A percentile compares a stretch with the other conserved stretches of the same genome.
Conservation (phyloP, 2,888 invertebrate genomes). For the Cerceris rybyensis region DNA sequence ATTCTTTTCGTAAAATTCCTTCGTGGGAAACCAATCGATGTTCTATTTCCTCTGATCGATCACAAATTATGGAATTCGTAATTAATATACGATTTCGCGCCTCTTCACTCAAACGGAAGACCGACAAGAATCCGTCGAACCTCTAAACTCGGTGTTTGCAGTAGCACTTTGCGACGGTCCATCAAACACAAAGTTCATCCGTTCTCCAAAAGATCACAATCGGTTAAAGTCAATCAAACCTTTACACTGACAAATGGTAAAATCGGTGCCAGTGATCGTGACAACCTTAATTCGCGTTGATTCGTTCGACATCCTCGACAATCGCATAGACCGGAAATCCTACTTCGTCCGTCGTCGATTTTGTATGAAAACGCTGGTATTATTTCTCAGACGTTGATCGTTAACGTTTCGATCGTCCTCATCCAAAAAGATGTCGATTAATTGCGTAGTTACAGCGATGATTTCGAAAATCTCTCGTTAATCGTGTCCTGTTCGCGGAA, state of each 20-base stretch:
- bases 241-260: too few relatives aligned
- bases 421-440: background rate
- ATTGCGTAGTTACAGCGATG: background rate
- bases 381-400: conserved; percentile 4
- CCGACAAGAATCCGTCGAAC: background rate
- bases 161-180: background rate
- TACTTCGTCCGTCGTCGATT: conserved; percentile 26
- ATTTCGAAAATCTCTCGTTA: background rate
- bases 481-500: too few relatives aligned
- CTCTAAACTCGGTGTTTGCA: background rate
- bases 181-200: background rate
- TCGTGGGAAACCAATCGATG: too few relatives aligned
- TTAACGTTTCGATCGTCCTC: conserved; percentile 4
- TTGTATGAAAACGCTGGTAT: conserved; percentile 9
- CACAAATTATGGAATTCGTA: too few relatives aligned
- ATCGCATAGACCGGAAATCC: conserved; percentile 21
- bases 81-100: too few relatives aligned
- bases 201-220: background rate
- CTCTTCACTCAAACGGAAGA: too few relatives aligned
- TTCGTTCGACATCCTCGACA: background rate
- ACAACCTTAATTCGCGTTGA: background rate
- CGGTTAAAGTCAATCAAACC: background rate
- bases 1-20: too few relatives aligned
- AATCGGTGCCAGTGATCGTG: background rate
- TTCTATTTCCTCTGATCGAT: too few relatives aligned